Percentiles rank a stretch among this genome's conserved stretches.
Conservation (phyloP, 2,888 invertebrate genomes). For the Campaea margaritaria region DNA sequence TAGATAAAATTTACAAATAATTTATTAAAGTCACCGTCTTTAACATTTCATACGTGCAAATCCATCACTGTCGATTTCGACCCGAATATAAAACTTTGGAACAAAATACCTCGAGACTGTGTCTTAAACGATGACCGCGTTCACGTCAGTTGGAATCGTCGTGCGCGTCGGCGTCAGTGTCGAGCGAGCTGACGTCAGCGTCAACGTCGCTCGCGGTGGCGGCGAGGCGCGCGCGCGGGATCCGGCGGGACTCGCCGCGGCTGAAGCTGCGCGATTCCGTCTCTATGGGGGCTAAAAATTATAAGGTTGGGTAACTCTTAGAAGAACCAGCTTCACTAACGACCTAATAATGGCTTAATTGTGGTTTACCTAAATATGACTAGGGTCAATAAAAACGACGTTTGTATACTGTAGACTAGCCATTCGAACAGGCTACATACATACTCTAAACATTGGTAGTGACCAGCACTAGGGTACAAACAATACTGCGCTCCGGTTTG, state of each 20-base stretch:
- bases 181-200: conserved; percentile 74
- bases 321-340: too few relatives aligned
- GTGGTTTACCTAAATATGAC: too few relatives aligned
- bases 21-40: conserved; percentile 33
- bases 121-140: neutral
- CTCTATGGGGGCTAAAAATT: neutral
- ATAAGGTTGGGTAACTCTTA: too few relatives aligned
- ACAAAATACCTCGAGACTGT: conserved; percentile 27
- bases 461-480: too few relatives aligned
- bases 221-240: conserved; percentile 3
- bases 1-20: conserved; percentile 34
- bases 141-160: conserved; percentile 51
- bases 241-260: conserved; percentile 26
- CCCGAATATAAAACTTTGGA: conserved; percentile 33
- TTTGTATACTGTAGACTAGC: too few relatives aligned
- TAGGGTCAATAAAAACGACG: too few relatives aligned
- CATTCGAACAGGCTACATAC: too few relatives aligned
- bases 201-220: conserved; percentile 64
- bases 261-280: conserved; percentile 25
- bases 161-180: conserved; percentile 67
- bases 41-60: conserved; percentile 33
- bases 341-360: too few relatives aligned
- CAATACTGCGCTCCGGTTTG: too few relatives aligned
- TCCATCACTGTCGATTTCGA: conserved; percentile 44
- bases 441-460: too few relatives aligned